Conservation (phyloP, 2,888 invertebrate genomes). For the Chymomyza fuscimana region DNA sequence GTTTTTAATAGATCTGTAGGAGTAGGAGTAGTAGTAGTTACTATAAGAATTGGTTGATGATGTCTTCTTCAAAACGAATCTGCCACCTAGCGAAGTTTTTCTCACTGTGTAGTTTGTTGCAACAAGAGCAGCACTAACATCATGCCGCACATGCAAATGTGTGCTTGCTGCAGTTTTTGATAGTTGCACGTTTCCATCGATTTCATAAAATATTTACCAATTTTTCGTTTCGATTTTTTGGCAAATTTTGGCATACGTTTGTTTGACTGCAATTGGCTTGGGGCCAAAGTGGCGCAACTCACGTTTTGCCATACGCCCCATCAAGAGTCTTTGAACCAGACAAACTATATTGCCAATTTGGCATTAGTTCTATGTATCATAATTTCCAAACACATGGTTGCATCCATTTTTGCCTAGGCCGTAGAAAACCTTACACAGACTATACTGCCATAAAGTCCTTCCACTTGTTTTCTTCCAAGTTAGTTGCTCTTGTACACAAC, state of each 20-base stretch:
- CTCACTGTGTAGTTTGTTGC: no score
- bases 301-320: conserved; percentile 27
- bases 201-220: conserved; percentile 70
- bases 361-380: conserved; percentile 54
- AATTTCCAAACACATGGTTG: conserved; percentile 48
- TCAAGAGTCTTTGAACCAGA: conserved; percentile 6
- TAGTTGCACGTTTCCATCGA: conserved; percentile 51
- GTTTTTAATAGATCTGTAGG: no score
- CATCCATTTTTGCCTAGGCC: conserved; percentile 9
- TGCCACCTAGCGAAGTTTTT: no score
- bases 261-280: conserved; percentile 70
- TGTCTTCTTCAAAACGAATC: no score
- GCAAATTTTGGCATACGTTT: conserved; percentile 70
- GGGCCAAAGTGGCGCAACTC: conserved; percentile 52
- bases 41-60: no score
- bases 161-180: conserved; percentile 32
- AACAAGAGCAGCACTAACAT: neutral
- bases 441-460: conserved; percentile 30
- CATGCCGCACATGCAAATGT: conserved; percentile 46
- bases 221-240: conserved; percentile 69
- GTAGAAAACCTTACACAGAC: conserved; percentile 17
- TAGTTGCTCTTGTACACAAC: neutral
- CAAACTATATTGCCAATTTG: conserved; percentile 35
- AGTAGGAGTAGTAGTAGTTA: no score
- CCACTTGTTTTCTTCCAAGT: conserved; percentile 14